A percentile compares a stretch with the other conserved stretches of the same genome.
These are phyloP conservation scores for Nymphicus hollandicus DNA, from an alignment of 2,113 vertebrate genomes.

Conservation along the genomic window DNA sequence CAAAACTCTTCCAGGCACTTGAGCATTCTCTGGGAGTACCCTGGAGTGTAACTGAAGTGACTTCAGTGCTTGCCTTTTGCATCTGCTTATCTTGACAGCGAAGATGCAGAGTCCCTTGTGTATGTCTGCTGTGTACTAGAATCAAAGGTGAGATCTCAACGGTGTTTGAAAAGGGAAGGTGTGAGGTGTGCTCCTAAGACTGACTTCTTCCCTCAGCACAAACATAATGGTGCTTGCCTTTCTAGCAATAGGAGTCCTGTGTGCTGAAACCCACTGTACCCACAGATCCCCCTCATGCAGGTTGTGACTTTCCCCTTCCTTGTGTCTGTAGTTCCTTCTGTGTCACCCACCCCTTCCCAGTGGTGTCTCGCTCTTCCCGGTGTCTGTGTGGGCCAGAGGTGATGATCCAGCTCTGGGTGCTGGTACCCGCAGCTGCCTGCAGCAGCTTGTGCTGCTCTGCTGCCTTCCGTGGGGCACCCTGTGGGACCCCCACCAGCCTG, in stretches of 20 bases:
- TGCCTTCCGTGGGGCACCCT: background rate
- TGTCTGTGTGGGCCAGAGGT: background rate
- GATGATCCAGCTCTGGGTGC: accelerated
- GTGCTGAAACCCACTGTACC: accelerated
- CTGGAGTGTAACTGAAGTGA: background rate
- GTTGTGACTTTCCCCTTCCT: background rate
- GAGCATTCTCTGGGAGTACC: background rate
- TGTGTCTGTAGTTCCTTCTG: background rate
- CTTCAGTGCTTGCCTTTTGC: background rate
- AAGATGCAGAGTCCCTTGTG: background rate
- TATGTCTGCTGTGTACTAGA: background rate
- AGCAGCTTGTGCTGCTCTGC: background rate
- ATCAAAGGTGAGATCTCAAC: accelerated
- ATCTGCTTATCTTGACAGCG: background rate
- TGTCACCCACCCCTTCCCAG: background rate
- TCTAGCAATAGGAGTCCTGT: background rate
- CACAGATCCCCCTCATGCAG: accelerated
- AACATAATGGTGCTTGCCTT: background rate
- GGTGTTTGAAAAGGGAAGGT: accelerated
- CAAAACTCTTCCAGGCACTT: background rate
- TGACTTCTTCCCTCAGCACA: background rate
- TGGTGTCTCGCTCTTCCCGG: background rate
- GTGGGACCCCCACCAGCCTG: background rate
- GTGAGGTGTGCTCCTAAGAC: background rate
- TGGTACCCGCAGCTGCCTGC: background rate